Evolutionary conservation across 1,140 invertebrate genomes (phyloP).

Genomic region (Drosophila nigrodunni): DNA sequence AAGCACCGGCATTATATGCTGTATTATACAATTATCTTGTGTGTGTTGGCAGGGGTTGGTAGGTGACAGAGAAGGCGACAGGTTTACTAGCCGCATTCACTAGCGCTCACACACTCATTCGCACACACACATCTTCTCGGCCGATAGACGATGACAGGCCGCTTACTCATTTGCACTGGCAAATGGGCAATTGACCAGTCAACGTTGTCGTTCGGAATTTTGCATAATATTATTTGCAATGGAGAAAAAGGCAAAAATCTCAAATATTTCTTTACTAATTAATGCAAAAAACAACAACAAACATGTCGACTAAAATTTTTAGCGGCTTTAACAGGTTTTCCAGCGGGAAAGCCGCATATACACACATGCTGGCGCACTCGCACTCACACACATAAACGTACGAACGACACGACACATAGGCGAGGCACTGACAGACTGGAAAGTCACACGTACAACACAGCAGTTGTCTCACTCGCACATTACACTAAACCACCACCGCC

Average conservation of each 20-base stretch:
- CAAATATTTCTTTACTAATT: constrained; percentile 79
- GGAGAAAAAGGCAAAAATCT: constrained; percentile 68
- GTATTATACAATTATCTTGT: constrained; percentile 62
- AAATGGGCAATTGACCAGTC: constrained; percentile 37
- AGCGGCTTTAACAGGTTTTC: constrained; percentile 81
- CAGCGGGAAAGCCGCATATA: constrained; percentile 59
- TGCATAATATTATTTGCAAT: constrained; percentile 71
- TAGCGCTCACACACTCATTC: background rate
- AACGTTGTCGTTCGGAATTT: constrained; percentile 39
- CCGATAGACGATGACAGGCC: constrained; percentile 17
- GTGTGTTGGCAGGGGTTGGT: constrained; percentile 29
- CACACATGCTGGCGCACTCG: constrained; percentile 45
- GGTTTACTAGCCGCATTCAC: constrained; percentile 25
- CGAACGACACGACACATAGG: constrained; percentile 53
- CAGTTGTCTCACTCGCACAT: constrained; percentile 65
- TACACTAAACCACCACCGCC: constrained; percentile 57
- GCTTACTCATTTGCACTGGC: constrained; percentile 58
- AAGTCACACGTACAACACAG: constrained; percentile 53
- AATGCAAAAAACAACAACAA: constrained; percentile 78
- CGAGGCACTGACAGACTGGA: constrained; percentile 71
- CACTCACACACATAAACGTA: constrained; percentile 39
- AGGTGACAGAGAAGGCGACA: constrained; percentile 44
- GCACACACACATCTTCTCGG: constrained; percentile 15
- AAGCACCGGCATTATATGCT: constrained; percentile 66
- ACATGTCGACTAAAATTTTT: constrained; percentile 71